Conservation (phyloP, 2,113 vertebrate species). For the Platycercus adscitus region DNA sequence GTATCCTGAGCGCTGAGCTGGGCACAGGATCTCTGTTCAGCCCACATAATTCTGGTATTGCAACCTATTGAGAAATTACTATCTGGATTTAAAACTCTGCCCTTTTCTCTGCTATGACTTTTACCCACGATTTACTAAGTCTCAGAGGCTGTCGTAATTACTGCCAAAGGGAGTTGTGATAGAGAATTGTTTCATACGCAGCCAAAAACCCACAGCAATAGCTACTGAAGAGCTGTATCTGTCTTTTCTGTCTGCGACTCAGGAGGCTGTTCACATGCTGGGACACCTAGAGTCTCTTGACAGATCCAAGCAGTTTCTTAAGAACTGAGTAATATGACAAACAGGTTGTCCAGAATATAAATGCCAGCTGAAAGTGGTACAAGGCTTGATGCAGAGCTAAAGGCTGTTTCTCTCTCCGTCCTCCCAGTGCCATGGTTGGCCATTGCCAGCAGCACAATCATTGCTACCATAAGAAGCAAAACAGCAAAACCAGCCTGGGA, state of each 20-base stretch:
- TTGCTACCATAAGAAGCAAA: background rate
- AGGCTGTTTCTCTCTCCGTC: background rate
- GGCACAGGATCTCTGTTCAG: background rate
- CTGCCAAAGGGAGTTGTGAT: background rate
- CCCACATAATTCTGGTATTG: background rate
- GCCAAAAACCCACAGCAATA: background rate
- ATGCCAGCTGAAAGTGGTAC: background rate
- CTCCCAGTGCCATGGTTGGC: background rate
- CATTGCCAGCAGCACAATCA: background rate
- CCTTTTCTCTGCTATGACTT: conserved; percentile 22
- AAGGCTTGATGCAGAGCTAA: background rate
- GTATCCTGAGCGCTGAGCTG: background rate
- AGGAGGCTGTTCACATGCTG: background rate
- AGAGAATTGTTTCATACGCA: background rate
- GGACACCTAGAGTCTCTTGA: background rate
- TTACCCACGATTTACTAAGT: conserved; percentile 26
- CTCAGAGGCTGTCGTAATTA: background rate
- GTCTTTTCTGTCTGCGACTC: background rate
- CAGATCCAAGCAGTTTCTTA: background rate
- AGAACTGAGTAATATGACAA: background rate
- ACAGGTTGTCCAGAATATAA: background rate
- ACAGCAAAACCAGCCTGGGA: background rate
- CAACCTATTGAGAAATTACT: conserved; percentile 16
- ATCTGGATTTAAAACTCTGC: conserved; percentile 9
- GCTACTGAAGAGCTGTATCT: background rate